Conservation (phyloP, 2,113 vertebrate species). For the Dascyllus trimaculatus region DNA sequence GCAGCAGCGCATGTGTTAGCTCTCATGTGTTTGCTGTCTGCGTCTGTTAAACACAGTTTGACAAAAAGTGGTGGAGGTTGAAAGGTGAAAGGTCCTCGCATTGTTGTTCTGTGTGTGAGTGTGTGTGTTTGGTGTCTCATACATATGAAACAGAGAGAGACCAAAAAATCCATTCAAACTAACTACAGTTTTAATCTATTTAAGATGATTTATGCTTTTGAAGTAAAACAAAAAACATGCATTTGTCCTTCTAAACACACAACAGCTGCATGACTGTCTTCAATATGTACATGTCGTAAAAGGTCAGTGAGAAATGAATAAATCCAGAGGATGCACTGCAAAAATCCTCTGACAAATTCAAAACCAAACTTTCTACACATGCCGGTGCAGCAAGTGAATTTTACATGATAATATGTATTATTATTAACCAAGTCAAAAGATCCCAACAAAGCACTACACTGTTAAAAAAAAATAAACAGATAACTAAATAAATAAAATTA, state of each 20-base stretch:
- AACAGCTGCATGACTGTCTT: background rate
- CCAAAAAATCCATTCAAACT: background rate
- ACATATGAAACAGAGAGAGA: background rate
- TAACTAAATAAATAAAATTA: no score
- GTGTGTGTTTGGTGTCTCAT: background rate
- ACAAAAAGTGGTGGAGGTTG: slow-evolving; percentile 37
- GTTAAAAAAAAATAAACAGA: no score
- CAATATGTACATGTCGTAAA: background rate
- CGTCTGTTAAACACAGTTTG: slow-evolving; percentile 47
- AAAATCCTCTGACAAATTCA: no score
- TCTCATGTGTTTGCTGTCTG: slow-evolving; percentile 42
- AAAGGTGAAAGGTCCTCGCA: slow-evolving; percentile 54
- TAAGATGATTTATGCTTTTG: background rate
- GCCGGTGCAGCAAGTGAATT: no score
- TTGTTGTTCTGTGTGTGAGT: no score
- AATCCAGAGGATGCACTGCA: no score
- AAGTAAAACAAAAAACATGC: background rate
- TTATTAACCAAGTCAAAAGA: no score
- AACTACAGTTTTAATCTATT: background rate
- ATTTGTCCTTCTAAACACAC: background rate
- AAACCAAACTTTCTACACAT: no score
- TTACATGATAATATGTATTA: no score
- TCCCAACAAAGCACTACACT: no score
- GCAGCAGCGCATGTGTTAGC: slow-evolving; percentile 34
- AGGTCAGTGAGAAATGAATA: background rate